Percentiles rank a stretch among this genome's conserved stretches.
These are phyloP conservation scores for Trileptium ribeirensis DNA, from an alignment of 2,888 invertebrate species.

Conservation along the genomic window DNA sequence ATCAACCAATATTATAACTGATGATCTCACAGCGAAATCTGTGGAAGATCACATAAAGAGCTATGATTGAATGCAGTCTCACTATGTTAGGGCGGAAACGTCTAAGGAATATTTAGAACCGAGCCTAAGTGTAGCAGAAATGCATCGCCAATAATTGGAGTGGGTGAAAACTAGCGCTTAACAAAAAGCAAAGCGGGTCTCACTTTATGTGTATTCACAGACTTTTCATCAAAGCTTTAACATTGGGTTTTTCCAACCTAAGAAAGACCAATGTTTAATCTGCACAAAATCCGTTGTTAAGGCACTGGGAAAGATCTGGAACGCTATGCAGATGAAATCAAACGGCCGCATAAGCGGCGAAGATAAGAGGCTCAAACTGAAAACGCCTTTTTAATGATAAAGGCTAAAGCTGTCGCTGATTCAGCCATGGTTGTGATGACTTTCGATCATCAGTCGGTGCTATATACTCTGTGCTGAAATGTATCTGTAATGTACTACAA, in stretches of 20 bases:
- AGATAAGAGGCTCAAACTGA: not conserved
- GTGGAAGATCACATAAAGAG: too few relatives aligned
- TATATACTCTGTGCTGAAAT: conserved; percentile 5
- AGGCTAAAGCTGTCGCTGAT: not conserved
- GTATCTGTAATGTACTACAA: conserved; percentile 19
- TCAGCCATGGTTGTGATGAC: not conserved
- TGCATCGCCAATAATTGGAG: too few relatives aligned
- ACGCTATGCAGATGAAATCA: not conserved
- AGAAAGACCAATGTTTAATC: conserved; percentile 12
- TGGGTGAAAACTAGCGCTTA: too few relatives aligned
- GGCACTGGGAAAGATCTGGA: not conserved
- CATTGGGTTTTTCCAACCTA: conserved; percentile 3
- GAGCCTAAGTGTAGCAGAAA: too few relatives aligned
- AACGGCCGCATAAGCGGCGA: not conserved
- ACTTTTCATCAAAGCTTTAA: not conserved
- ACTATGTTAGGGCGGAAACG: too few relatives aligned
- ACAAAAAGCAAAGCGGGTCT: too few relatives aligned
- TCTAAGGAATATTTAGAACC: too few relatives aligned
- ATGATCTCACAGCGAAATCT: too few relatives aligned
- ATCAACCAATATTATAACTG: too few relatives aligned
- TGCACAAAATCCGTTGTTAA: too few relatives aligned
- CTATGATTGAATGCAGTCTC: too few relatives aligned
- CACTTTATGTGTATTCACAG: too few relatives aligned
- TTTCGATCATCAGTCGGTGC: conserved; percentile 14
- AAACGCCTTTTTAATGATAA: not conserved